Evolutionary conservation across 1,140 invertebrate genomes (phyloP).

Genomic region (Lepidurus packardi): DNA sequence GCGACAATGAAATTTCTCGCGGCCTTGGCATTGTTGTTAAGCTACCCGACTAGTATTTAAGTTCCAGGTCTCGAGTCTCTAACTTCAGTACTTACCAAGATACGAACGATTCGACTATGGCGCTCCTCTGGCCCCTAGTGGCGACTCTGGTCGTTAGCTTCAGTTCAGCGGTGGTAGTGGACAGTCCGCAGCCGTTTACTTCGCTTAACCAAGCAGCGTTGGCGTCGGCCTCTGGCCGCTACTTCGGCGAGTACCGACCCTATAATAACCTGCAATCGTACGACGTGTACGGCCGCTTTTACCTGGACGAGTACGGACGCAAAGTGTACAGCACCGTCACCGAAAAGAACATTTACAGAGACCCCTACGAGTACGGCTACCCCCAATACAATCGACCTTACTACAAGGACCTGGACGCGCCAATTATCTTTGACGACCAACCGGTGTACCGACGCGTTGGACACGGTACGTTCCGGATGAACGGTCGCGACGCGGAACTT

Average conservation of each 20-base stretch:
- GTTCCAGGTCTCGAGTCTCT: not conserved
- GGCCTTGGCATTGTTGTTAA: constrained; percentile 1
- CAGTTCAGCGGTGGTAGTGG: not conserved
- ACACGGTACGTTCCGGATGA: constrained; percentile 22
- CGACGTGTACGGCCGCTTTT: constrained; percentile 23
- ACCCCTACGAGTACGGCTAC: constrained; percentile 18
- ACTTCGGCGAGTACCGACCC: not conserved
- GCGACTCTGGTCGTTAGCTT: not conserved
- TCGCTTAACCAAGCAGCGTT: not conserved
- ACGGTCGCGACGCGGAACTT: constrained; percentile 24
- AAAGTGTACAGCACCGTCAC: constrained; percentile 25
- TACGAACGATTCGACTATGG: not conserved
- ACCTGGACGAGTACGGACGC: constrained; percentile 26
- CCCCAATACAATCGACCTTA: not conserved
- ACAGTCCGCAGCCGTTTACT: not conserved
- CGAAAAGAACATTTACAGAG: constrained; percentile 26
- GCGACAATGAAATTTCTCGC: constrained; percentile 13
- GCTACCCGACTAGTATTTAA: not conserved
- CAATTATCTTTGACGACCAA: not conserved
- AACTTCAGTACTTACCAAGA: not conserved
- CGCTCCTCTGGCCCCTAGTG: not conserved
- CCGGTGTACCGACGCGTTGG: not conserved
- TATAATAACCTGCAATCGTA: not conserved
- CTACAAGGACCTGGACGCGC: not conserved
- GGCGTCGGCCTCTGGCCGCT: not conserved